Conservation (phyloP, 2,113 vertebrate genomes). For the Brachionichthys hirsutus region DNA sequence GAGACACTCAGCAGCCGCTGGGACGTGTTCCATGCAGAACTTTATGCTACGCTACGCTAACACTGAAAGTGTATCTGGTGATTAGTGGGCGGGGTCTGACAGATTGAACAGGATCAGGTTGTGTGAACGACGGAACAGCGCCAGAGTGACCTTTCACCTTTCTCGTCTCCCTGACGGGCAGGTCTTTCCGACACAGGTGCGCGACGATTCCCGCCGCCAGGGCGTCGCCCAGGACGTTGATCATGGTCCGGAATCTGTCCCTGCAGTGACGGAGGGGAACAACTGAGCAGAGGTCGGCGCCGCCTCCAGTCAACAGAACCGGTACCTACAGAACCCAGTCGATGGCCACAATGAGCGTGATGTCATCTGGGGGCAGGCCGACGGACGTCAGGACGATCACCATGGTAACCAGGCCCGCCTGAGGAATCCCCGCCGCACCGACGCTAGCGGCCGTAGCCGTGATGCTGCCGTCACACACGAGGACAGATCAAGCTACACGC, state of each 20-base stretch:
- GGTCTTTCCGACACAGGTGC: constrained; percentile 83
- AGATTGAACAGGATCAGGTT: too few species aligned
- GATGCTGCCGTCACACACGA: constrained; percentile 61
- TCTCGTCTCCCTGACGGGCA: constrained; percentile 63
- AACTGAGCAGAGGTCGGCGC: too few species aligned
- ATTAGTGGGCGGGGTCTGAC: background rate
- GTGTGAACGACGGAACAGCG: too few species aligned
- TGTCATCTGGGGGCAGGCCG: constrained; percentile 85
- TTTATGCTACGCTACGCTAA: too few species aligned
- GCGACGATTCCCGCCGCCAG: constrained; percentile 86
- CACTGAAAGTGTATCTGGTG: background rate
- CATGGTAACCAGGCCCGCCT: constrained; percentile 88
- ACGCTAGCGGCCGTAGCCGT: constrained; percentile 82
- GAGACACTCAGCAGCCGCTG: background rate
- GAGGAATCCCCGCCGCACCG: constrained; percentile 83
- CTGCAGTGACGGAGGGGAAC: constrained; percentile 52
- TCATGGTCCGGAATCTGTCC: constrained; percentile 85
- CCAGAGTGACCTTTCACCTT: constrained; percentile 69
- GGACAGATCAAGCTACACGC: background rate
- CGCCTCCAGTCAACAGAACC: too few species aligned
- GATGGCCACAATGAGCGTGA: constrained; percentile 85
- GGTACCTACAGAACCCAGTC: constrained; percentile 87
- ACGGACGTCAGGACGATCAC: constrained; percentile 89
- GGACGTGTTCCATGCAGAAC: too few species aligned
- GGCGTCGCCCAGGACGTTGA: constrained; percentile 84